These are phyloP conservation scores for Eucidaris tribuloides DNA, from an alignment of 35 echinoderm and acorn worm genomes.

Conservation along the genomic window DNA sequence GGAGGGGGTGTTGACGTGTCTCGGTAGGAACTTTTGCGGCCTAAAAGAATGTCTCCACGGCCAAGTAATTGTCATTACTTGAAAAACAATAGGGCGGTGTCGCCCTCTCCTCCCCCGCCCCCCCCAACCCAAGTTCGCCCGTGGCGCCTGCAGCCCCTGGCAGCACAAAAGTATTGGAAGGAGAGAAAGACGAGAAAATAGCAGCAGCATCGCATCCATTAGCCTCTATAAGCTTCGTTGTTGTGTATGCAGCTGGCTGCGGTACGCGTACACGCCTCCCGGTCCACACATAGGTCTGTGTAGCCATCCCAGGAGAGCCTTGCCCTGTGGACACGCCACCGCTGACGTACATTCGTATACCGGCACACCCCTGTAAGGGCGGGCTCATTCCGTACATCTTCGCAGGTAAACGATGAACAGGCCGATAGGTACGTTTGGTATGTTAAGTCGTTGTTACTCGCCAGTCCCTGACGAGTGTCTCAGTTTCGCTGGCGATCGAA, in stretches of 20 bases:
- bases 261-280: background rate
- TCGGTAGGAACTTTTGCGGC: too few relatives aligned
- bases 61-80: too few relatives aligned
- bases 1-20: too few relatives aligned
- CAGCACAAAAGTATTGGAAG: too few relatives aligned
- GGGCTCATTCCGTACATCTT: constrained; percentile 7
- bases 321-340: background rate
- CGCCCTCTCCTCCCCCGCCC: too few relatives aligned
- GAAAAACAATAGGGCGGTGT: too few relatives aligned
- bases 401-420: background rate
- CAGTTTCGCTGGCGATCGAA: background rate
- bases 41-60: too few relatives aligned
- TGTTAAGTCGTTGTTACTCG: constrained; percentile 1
- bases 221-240: background rate
- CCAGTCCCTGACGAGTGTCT: background rate
- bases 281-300: background rate
- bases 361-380: background rate
- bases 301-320: background rate
- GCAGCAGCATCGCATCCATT: too few relatives aligned
- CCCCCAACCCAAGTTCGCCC: too few relatives aligned
- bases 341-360: constrained; percentile 6
- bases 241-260: background rate
- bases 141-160: too few relatives aligned
- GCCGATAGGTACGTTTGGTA: background rate
- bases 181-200: too few relatives aligned